Percentiles rank a stretch among this genome's conserved stretches.
Conservation (phyloP, 2,113 vertebrate species). For the Brachypteracias leptosomus region DNA sequence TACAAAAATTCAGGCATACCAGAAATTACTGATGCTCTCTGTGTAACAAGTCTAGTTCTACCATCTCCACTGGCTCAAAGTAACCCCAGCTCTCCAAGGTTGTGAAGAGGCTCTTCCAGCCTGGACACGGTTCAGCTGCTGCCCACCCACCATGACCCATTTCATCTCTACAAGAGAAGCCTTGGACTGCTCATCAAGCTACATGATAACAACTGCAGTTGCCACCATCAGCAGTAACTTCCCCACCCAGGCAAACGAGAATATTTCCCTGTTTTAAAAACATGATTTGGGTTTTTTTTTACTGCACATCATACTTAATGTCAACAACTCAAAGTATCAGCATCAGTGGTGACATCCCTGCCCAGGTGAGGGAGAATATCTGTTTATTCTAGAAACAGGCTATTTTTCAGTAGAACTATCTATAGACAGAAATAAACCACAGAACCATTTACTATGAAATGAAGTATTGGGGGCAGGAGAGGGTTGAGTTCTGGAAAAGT, state of each 20-base stretch:
- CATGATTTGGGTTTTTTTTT: not conserved
- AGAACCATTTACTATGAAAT: no score
- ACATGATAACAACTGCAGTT: fast-evolving
- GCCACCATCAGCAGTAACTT: not conserved
- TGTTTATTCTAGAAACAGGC: not conserved
- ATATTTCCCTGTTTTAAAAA: not conserved
- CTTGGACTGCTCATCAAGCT: fast-evolving
- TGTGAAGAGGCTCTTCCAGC: not conserved
- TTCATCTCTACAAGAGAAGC: not conserved
- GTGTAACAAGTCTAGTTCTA: not conserved
- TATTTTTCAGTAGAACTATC: not conserved
- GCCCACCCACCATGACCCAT: fast-evolving
- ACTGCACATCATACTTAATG: not conserved
- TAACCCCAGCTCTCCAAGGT: not conserved
- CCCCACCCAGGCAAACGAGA: not conserved
- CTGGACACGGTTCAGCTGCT: fast-evolving
- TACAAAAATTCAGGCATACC: not conserved
- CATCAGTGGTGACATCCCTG: not conserved
- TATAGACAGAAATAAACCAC: not conserved
- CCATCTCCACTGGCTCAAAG: not conserved
- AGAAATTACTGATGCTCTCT: not conserved
- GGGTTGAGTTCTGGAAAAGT: not conserved
- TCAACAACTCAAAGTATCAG: not conserved
- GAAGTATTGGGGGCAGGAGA: not conserved
- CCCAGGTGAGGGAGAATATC: not conserved